These are phyloP conservation scores for Trachops cirrhosus DNA, from an alignment of 2,797 vertebrate genomes.

Conservation along the genomic window DNA sequence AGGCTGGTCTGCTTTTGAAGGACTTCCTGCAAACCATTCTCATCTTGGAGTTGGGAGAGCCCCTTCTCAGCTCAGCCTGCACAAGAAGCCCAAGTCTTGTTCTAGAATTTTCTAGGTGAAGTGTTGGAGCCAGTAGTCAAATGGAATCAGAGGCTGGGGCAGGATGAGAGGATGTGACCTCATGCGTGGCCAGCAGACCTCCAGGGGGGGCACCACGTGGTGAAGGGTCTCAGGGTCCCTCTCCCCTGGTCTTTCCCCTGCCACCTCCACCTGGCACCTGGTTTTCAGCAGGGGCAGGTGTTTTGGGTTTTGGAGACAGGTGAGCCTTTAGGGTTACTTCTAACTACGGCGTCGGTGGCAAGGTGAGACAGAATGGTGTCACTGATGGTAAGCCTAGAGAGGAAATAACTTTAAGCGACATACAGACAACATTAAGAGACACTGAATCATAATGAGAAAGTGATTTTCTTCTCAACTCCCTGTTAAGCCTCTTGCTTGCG, in stretches of 20 bases:
- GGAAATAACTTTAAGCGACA: background rate
- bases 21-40: background rate
- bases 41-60: background rate
- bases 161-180: background rate
- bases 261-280: background rate
- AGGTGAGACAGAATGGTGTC: background rate
- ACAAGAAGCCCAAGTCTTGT: background rate
- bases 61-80: background rate
- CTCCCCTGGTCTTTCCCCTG: fast-evolving
- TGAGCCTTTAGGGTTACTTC: background rate
- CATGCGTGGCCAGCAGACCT: background rate
- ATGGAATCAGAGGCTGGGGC: background rate
- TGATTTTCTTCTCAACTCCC: background rate
- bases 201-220: background rate
- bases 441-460: background rate
- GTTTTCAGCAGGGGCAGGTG: no score
- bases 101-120: constrained; percentile 17
- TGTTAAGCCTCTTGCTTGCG: background rate
- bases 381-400: background rate
- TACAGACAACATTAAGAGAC: background rate
- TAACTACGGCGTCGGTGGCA: background rate
- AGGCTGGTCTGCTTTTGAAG: background rate
- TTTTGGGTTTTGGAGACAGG: background rate
- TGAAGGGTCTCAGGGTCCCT: fast-evolving
- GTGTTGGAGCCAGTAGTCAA: background rate